phyloP scores from a whole-genome alignment of 2,888 invertebrate genomes.

The Drosophila mettleri region DNA sequence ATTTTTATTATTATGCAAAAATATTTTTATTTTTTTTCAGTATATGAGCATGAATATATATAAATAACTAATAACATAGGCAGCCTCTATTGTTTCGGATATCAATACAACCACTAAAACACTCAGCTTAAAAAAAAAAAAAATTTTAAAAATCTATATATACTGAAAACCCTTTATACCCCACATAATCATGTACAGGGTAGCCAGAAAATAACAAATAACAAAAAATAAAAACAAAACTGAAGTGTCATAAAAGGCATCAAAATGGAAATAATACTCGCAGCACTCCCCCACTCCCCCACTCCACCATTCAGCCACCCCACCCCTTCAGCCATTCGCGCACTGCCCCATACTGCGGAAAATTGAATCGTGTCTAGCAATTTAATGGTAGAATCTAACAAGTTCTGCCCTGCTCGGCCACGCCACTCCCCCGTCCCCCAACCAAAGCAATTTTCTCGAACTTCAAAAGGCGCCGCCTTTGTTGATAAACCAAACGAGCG shows the following conservation, averaged over 20 bases:
- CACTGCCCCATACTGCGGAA: conserved; percentile 50
- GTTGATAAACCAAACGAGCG: conserved; percentile 63
- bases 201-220: conserved; percentile 14
- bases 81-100: neutral
- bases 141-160: no score
- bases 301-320: neutral
- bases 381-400: conserved; percentile 69
- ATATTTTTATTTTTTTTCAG: neutral
- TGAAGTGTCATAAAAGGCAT: conserved; percentile 77
- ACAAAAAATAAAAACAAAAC: conserved; percentile 49
- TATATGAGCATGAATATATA: neutral
- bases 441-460: conserved; percentile 23
- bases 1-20: neutral
- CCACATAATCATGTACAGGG: neutral
- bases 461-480: conserved; percentile 58
- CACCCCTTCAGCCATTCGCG: neutral
- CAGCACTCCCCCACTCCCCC: conserved; percentile 3
- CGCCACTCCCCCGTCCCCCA: neutral
- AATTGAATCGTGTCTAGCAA: conserved; percentile 67
- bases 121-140: no score
- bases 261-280: conserved; percentile 72
- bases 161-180: neutral
- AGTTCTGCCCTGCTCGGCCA: conserved; percentile 31
- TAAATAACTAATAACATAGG: no score
- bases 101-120: no score